A percentile compares a stretch with the other conserved stretches of the same genome.
phyloP scores from a whole-genome alignment of 2,888 invertebrate species.

The Unio pictorum region DNA sequence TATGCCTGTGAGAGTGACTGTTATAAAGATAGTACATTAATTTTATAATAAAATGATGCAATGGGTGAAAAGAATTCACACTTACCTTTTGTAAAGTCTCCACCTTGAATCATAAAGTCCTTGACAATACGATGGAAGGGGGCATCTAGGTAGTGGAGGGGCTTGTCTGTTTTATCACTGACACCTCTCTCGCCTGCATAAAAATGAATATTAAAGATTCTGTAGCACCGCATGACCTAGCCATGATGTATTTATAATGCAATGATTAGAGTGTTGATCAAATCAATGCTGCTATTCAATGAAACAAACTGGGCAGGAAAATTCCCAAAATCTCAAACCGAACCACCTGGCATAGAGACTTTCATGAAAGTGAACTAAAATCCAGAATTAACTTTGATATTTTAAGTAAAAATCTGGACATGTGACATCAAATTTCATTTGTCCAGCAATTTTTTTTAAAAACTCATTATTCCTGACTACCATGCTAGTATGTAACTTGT shows the following conservation, averaged over 20 bases:
- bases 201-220: too few relatives aligned
- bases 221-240: too few relatives aligned
- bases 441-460: neutral
- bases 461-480: too few relatives aligned
- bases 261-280: too few relatives aligned
- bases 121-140: constrained; percentile 92
- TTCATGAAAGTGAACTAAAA: too few relatives aligned
- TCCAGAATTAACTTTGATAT: neutral
- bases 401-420: neutral
- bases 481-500: too few relatives aligned
- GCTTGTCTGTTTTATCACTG: constrained; percentile 81
- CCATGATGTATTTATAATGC: too few relatives aligned
- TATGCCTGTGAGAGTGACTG: neutral
- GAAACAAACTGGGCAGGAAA: too few relatives aligned
- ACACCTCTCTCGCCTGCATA: constrained; percentile 85
- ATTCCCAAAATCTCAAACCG: too few relatives aligned
- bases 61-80: neutral
- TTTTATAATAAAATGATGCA: neutral
- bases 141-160: constrained; percentile 89
- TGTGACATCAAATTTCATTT: neutral
- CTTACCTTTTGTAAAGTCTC: constrained; percentile 85
- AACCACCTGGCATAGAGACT: too few relatives aligned
- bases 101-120: constrained; percentile 88
- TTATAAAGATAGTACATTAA: neutral
- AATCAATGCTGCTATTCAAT: too few relatives aligned